Evolutionary conservation across 2,888 invertebrate species (phyloP).

Genomic region (Mythimna lalbum): DNA sequence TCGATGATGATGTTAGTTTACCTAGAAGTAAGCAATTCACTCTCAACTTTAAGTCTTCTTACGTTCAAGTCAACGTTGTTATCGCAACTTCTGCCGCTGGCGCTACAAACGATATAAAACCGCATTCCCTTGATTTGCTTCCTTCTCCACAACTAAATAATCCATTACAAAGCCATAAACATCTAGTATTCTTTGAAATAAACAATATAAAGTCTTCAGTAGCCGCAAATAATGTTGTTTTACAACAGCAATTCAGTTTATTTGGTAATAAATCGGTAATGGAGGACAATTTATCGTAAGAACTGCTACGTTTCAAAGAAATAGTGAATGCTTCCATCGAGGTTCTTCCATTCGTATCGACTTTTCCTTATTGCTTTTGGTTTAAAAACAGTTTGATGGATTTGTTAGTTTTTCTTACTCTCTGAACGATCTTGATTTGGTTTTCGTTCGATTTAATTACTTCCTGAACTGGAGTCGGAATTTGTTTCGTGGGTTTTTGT

Average conservation of each 20-base stretch:
- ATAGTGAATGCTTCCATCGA: slow-evolving; percentile 5
- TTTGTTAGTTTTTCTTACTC: slow-evolving; percentile 8
- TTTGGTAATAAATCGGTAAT: slow-evolving; percentile 37
- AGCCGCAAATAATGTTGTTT: slow-evolving; percentile 31
- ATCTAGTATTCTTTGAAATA: slow-evolving; percentile 30
- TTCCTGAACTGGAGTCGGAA: not conserved
- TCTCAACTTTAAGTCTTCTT: not conserved
- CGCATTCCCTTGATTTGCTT: not conserved
- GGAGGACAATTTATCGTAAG: slow-evolving; percentile 20
- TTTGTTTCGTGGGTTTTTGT: not conserved
- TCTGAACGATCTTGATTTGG: slow-evolving; percentile 18
- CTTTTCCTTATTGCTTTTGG: slow-evolving; percentile 40
- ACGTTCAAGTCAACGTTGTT: not conserved
- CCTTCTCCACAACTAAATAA: slow-evolving; percentile 5
- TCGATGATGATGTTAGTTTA: not conserved
- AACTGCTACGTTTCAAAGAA: slow-evolving; percentile 33
- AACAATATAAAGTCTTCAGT: slow-evolving; percentile 23
- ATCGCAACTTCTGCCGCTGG: not conserved
- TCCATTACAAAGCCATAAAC: slow-evolving; percentile 8
- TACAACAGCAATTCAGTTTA: slow-evolving; percentile 39
- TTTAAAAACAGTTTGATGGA: slow-evolving; percentile 18
- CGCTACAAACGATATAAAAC: not conserved
- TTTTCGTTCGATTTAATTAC: slow-evolving; percentile 12
- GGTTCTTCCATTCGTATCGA: slow-evolving; percentile 11
- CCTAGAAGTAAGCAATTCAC: not conserved